phyloP scores from a whole-genome alignment of 2,113 vertebrate species.

The Chinchilla lanigera region DNA sequence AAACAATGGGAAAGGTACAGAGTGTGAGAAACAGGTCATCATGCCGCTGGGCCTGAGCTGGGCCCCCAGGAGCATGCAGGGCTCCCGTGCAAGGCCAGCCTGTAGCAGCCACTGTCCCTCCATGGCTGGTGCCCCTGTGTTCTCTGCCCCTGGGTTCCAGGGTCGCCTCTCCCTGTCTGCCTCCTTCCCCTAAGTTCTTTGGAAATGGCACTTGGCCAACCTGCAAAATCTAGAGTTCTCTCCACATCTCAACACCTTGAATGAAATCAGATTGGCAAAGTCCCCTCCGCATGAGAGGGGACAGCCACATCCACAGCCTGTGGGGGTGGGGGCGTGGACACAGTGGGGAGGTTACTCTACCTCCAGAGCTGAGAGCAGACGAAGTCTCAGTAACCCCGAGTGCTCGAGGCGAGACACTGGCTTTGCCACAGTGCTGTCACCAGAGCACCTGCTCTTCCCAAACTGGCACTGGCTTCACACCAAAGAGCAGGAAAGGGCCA shows the following conservation, averaged over 20 bases:
- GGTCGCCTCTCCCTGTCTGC: background rate
- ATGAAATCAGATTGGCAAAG: background rate
- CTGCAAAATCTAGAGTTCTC: background rate
- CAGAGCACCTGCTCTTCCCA: rapidly evolving
- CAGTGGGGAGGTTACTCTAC: background rate
- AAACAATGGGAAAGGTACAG: background rate
- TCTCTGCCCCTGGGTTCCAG: background rate
- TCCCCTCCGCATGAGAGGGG: background rate
- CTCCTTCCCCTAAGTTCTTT: background rate
- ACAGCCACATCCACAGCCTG: background rate
- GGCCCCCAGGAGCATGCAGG: background rate
- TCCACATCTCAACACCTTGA: no score
- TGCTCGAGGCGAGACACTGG: rapidly evolving
- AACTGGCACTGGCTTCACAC: background rate
- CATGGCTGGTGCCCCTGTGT: no score
- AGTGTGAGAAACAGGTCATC: background rate
- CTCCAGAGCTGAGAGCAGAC: background rate
- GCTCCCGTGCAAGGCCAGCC: background rate
- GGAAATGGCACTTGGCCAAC: background rate
- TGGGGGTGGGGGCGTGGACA: background rate
- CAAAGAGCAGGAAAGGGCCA: background rate
- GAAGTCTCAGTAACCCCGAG: background rate
- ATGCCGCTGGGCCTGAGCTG: background rate
- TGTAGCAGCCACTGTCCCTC: background rate
- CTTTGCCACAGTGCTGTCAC: rapidly evolving